Evolutionary conservation across 2,888 invertebrate species (phyloP).

Genomic region (Erpobdella octoculata): DNA sequence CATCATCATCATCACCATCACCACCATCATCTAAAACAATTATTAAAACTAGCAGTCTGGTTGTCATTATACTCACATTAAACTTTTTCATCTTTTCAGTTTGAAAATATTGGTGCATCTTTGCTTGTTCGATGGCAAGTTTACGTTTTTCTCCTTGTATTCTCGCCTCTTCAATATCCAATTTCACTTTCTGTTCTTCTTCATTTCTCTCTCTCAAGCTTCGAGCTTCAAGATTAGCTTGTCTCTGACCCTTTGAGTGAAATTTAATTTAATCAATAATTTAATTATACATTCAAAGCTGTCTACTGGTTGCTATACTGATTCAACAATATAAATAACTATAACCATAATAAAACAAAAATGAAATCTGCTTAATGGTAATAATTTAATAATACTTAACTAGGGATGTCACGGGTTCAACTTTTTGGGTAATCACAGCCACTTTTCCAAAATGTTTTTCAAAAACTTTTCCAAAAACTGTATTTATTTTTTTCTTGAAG

Average conservation of each 20-base stretch:
- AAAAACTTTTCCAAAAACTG: too few species aligned
- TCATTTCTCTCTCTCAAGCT: conserved; percentile 48
- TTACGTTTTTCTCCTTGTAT: conserved; percentile 48
- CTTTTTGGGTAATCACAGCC: too few species aligned
- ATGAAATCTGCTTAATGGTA: neutral
- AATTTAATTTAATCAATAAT: conserved; percentile 12
- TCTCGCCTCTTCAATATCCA: conserved; percentile 51
- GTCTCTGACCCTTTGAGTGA: conserved; percentile 46
- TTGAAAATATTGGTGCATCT: conserved; percentile 52
- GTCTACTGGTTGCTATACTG: neutral
- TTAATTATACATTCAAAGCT: neutral
- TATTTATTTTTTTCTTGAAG: too few species aligned
- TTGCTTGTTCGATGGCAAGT: conserved; percentile 52
- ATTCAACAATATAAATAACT: neutral
- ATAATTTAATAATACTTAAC: neutral
- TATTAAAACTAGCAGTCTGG: neutral
- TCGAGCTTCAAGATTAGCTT: conserved; percentile 49
- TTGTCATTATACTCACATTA: conserved; percentile 45
- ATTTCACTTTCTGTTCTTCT: conserved; percentile 46
- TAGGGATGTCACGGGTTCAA: too few species aligned
- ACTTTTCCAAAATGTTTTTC: too few species aligned
- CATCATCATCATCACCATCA: neutral
- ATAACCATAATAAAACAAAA: neutral
- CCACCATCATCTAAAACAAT: neutral
- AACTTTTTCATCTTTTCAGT: conserved; percentile 52